Evolutionary conservation across 1,140 invertebrate species (phyloP).

Genomic region (Stratiolaelaps scimitus): DNA sequence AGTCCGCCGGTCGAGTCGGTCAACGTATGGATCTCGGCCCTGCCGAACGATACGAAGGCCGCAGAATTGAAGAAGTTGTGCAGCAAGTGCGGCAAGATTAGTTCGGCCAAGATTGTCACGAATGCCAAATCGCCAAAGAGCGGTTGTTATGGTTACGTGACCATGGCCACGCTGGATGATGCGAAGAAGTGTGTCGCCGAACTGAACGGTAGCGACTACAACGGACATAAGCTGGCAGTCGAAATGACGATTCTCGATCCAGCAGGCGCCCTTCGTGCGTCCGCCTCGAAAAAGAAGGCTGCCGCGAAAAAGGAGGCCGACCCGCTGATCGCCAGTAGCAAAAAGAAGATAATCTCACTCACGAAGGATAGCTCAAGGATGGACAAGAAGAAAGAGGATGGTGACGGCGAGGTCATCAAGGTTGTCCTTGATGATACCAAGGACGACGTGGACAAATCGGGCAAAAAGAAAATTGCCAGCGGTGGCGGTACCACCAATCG

Average conservation of each 20-base stretch:
- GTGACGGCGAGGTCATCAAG: constrained; percentile 12
- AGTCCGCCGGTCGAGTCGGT: constrained; percentile 19
- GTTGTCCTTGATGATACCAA: neutral
- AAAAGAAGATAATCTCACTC: constrained; percentile 15
- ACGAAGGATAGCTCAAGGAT: neutral
- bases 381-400: constrained; percentile 23
- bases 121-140: constrained; percentile 78
- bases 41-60: constrained; percentile 72
- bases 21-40: constrained; percentile 81
- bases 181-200: constrained; percentile 76
- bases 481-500: too few relatives aligned
- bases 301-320: constrained; percentile 21
- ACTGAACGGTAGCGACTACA: constrained; percentile 73
- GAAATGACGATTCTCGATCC: constrained; percentile 55
- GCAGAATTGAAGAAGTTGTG: constrained; percentile 82
- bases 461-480: too few relatives aligned
- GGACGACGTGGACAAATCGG: constrained; percentile 5
- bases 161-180: constrained; percentile 74
- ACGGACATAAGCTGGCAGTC: constrained; percentile 82
- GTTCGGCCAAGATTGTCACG: constrained; percentile 76
- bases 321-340: neutral
- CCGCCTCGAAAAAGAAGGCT: constrained; percentile 15
- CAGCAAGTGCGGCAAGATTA: constrained; percentile 80
- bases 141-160: constrained; percentile 85
- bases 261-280: constrained; percentile 16